A percentile compares a stretch with the other conserved stretches of the same genome.
Evolutionary conservation across 1,140 invertebrate genomes (phyloP).

Genomic region (Samia ricini): DNA sequence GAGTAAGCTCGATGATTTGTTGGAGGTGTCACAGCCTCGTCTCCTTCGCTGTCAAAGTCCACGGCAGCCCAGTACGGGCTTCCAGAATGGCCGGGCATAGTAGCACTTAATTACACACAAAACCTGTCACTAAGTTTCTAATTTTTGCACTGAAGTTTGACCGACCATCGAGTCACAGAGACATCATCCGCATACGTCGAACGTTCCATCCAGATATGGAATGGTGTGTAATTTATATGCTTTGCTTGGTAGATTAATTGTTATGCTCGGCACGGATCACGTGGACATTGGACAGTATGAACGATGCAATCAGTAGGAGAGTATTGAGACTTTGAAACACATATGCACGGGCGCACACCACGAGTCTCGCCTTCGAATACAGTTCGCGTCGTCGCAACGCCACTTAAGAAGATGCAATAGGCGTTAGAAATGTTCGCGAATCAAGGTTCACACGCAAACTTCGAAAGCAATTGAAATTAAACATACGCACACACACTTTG

Average conservation of each 20-base stretch:
- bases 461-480: slow-evolving; percentile 23
- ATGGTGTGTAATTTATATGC: slow-evolving; percentile 48
- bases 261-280: slow-evolving; percentile 54
- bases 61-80: slow-evolving; percentile 77
- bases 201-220: slow-evolving; percentile 59
- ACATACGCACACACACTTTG: not conserved
- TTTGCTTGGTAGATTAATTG: slow-evolving; percentile 49
- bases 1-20: slow-evolving; percentile 79
- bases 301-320: slow-evolving; percentile 50
- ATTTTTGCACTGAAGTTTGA: slow-evolving; percentile 39
- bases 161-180: slow-evolving; percentile 39
- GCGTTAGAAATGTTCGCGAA: slow-evolving; percentile 33
- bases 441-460: slow-evolving; percentile 39
- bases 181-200: slow-evolving; percentile 43
- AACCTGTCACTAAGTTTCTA: slow-evolving; percentile 20
- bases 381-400: slow-evolving; percentile 18
- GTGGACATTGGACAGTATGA: slow-evolving; percentile 51
- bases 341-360: slow-evolving; percentile 41
- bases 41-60: slow-evolving; percentile 78
- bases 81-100: slow-evolving; percentile 65
- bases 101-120: slow-evolving; percentile 25
- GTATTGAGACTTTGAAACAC: slow-evolving; percentile 27
- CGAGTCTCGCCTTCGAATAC: slow-evolving; percentile 47
- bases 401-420: slow-evolving; percentile 27
- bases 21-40: slow-evolving; percentile 49